phyloP scores from a whole-genome alignment of 2,888 invertebrate species.

The Lepeophtheirus nordmannii region DNA sequence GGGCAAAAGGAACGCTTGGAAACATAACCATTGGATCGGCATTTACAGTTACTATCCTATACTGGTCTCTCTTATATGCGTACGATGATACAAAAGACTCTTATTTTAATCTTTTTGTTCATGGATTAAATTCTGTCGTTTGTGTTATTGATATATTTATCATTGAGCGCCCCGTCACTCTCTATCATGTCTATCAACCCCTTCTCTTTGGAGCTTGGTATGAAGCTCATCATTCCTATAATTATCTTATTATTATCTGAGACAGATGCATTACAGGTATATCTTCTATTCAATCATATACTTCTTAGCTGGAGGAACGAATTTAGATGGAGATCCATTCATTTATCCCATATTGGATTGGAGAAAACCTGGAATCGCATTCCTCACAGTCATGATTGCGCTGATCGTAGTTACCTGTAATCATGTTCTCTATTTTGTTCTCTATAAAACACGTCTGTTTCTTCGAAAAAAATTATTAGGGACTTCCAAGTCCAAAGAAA shows the following conservation, averaged over 20 bases:
- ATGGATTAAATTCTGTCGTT: constrained; percentile 5
- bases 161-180: neutral
- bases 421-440: neutral
- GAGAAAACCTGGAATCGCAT: constrained; percentile 22
- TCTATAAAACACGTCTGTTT: neutral
- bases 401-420: neutral
- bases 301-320: constrained; percentile 31
- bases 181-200: neutral
- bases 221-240: neutral
- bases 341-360: constrained; percentile 33
- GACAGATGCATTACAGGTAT: constrained; percentile 30
- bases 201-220: constrained; percentile 1
- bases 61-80: neutral
- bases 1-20: neutral
- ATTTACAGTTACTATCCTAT: neutral
- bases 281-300: constrained; percentile 31
- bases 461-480: neutral
- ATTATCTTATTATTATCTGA: constrained; percentile 19
- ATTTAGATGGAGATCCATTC: constrained; percentile 30
- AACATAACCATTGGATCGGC: neutral
- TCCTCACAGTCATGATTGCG: neutral
- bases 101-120: constrained; percentile 4
- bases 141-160: constrained; percentile 2
- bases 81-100: neutral
- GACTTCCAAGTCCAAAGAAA: neutral